Evolutionary conservation across 2,113 vertebrate genomes (phyloP).

Genomic region (Myiozetetes cayanensis): DNA sequence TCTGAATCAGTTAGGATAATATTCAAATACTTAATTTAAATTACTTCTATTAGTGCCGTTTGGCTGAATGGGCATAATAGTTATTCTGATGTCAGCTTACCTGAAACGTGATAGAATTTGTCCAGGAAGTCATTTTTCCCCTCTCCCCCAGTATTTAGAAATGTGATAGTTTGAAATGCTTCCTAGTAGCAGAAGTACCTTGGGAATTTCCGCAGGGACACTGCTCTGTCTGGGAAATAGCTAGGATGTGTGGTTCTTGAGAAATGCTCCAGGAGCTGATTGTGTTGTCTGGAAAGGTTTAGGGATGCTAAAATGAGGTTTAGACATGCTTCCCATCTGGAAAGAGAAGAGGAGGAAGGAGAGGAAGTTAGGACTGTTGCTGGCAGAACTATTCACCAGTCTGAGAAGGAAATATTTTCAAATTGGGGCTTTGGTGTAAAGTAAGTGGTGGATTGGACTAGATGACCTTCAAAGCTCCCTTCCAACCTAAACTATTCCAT

Average conservation of each 20-base stretch:
- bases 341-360: background rate
- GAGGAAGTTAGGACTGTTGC: background rate
- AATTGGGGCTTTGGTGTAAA: background rate
- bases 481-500: background rate
- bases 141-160: background rate
- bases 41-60: background rate
- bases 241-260: background rate
- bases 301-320: background rate
- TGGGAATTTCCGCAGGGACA: background rate
- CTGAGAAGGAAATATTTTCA: background rate
- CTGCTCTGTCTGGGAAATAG: background rate
- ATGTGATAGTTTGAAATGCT: background rate
- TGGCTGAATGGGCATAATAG: background rate
- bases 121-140: background rate
- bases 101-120: background rate
- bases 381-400: background rate
- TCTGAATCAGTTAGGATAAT: background rate
- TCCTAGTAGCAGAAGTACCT: background rate
- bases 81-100: background rate
- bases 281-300: background rate
- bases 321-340: background rate
- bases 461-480: background rate
- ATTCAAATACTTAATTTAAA: background rate
- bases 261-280: background rate
- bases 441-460: background rate